A percentile compares a stretch with the other conserved stretches of the same genome.
Evolutionary conservation across 2,888 invertebrate genomes (phyloP).

Genomic region (Oscheius sp.): DNA sequence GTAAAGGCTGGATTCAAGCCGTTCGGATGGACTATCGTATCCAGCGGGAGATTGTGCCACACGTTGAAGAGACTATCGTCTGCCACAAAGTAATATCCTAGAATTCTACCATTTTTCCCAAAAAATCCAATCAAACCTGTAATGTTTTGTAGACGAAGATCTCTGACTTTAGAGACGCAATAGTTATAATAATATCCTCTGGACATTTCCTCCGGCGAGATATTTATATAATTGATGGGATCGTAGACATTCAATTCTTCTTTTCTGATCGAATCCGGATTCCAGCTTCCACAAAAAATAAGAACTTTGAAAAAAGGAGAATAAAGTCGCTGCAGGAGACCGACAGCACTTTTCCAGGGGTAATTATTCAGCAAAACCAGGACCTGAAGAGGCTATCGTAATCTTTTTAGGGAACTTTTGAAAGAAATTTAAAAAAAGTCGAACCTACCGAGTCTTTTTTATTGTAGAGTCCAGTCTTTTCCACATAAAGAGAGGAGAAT

Average conservation of each 20-base stretch:
- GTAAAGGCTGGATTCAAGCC: background rate
- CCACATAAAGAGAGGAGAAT: background rate
- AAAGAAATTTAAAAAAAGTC: background rate
- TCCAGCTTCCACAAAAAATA: conserved; percentile 18
- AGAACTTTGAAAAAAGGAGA: background rate
- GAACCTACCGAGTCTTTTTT: background rate
- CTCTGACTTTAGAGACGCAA: conserved; percentile 13
- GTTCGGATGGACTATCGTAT: background rate
- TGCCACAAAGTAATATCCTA: conserved; percentile 20
- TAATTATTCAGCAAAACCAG: conserved; percentile 2
- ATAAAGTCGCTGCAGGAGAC: conserved; percentile 18
- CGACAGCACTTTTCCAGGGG: background rate
- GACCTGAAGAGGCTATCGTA: background rate
- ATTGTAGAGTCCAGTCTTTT: background rate
- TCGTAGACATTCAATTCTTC: background rate
- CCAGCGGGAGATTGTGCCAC: background rate
- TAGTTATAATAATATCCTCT: background rate
- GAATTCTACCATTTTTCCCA: background rate
- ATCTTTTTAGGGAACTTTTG: background rate
- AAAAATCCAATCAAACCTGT: background rate
- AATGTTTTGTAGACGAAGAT: conserved; percentile 12
- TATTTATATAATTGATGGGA: conserved; percentile 7
- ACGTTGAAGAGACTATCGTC: conserved; percentile 23
- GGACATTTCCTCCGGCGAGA: background rate
- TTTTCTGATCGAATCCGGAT: background rate